phyloP scores from a whole-genome alignment of 1,140 invertebrate species.

The Radopholus similis region DNA sequence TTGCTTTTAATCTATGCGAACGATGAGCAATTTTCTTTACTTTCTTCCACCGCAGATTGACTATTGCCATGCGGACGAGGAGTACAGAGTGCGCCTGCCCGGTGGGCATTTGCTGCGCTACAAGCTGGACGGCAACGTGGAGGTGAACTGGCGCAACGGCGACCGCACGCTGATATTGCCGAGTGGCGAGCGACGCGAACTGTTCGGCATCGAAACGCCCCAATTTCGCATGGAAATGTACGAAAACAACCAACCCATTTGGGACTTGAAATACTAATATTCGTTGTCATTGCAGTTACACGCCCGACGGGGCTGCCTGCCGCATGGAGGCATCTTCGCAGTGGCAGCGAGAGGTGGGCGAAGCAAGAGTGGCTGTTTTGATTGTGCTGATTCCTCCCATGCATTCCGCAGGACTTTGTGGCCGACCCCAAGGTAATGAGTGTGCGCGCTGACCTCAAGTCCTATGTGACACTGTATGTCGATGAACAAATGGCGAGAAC shows the following conservation, averaged over 20 bases:
- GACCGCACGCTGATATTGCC: constrained; percentile 1
- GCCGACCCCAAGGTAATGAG: background rate
- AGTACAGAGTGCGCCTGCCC: background rate
- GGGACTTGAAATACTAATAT: background rate
- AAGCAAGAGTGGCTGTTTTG: background rate
- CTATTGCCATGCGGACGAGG: no score
- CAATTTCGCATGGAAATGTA: constrained; percentile 14
- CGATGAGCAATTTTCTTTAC: no score
- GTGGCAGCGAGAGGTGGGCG: background rate
- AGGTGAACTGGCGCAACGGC: constrained; percentile 2
- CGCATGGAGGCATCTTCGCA: background rate
- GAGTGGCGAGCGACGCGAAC: background rate
- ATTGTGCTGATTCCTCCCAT: background rate
- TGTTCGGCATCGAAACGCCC: background rate
- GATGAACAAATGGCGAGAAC: background rate
- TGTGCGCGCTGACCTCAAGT: background rate
- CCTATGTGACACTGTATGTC: background rate
- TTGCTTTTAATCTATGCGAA: no score
- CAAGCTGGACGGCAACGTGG: background rate
- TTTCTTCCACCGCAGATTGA: no score
- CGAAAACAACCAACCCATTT: background rate
- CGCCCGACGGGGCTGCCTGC: background rate
- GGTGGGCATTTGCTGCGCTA: background rate
- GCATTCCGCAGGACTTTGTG: background rate
- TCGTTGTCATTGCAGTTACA: background rate